Evolutionary conservation across 2,113 vertebrate genomes (phyloP).

Genomic region (Lanius collurio): DNA sequence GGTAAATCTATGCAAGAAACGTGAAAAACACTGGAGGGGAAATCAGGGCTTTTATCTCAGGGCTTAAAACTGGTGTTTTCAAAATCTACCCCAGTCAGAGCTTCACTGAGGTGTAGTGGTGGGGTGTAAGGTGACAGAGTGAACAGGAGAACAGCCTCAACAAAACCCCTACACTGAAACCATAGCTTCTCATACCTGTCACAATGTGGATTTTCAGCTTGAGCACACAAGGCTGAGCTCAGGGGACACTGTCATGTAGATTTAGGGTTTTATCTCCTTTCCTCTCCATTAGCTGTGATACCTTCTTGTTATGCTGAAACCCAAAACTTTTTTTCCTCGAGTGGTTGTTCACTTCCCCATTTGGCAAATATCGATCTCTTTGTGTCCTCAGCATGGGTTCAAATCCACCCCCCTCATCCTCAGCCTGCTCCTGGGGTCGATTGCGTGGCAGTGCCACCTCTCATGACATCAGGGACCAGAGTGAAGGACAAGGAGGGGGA

Average conservation of each 20-base stretch:
- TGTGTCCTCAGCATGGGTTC: neutral
- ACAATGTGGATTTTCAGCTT: slow-evolving; percentile 17
- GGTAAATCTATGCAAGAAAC: neutral
- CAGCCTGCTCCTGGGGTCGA: neutral
- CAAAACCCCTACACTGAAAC: neutral
- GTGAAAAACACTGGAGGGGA: neutral
- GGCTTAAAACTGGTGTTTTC: neutral
- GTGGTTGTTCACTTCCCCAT: neutral
- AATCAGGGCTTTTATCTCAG: neutral
- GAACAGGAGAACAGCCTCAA: neutral
- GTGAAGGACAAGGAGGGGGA: neutral
- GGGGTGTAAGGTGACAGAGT: neutral
- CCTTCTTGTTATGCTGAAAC: neutral
- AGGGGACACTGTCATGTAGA: slow-evolving; percentile 52
- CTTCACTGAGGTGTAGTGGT: neutral
- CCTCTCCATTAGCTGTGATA: slow-evolving; percentile 38
- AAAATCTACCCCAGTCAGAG: neutral
- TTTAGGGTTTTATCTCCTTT: slow-evolving; percentile 37
- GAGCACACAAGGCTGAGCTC: slow-evolving; percentile 40
- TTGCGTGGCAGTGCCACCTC: neutral
- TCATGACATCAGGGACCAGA: neutral
- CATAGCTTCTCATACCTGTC: slow-evolving; percentile 29
- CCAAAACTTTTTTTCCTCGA: neutral
- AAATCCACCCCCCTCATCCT: neutral
- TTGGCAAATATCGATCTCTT: neutral